Base-by-base conservation (phyloP, 2,797 vertebrate species). In the Diglossa cyanea region DNA sequence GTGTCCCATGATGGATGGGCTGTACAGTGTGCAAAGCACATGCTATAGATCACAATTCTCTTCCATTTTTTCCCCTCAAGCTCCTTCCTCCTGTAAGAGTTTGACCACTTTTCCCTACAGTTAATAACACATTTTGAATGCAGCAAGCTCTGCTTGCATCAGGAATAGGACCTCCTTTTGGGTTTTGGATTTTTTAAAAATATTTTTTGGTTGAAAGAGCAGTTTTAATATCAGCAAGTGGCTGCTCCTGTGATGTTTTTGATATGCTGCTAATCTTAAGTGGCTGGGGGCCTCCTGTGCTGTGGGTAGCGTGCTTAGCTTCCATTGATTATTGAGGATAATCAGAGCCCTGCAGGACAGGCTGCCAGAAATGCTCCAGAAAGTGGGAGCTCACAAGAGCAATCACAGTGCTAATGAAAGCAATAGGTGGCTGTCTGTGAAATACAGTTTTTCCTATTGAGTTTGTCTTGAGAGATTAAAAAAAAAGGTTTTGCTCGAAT, bases 281-380 rank as follows among this genome's bases (percentile, higher is more conserved):
- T 53, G 72, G 24, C 72, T 44, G 88, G 91, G 66, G 42, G 35
- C 40, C 62, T 93, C 75, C 89, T 67, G 86, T 37, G 55, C 55
- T 0, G 1, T 65, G 55, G 65, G 62, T 39, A 90, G 72, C 0
- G 1, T 55, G 68, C 81, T 91, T 10, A 5, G 45, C 90, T 77
- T 44, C 72, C 79, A 40, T 3, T 79, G 94, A 90, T 96, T 93
- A 68, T 83, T 45, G 58, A 74, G 79, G 85, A 39, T 89, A 94
- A 96, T 96, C 95, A 97, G 93, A 66, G 31, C 92, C 75, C 93
- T 75, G 85, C 84, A 81, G 95, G 93, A 94, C 72, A 80, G 80
- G 72, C 48, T 1, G 0, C 60, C 65, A 90, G 82, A 58, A 89
- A n/a, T 63, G 86, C 70, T 91, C 44, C 86, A 92, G 88, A 48